Conservation (phyloP, 1,140 invertebrate species). For the Leguminivora glycinivorella region DNA sequence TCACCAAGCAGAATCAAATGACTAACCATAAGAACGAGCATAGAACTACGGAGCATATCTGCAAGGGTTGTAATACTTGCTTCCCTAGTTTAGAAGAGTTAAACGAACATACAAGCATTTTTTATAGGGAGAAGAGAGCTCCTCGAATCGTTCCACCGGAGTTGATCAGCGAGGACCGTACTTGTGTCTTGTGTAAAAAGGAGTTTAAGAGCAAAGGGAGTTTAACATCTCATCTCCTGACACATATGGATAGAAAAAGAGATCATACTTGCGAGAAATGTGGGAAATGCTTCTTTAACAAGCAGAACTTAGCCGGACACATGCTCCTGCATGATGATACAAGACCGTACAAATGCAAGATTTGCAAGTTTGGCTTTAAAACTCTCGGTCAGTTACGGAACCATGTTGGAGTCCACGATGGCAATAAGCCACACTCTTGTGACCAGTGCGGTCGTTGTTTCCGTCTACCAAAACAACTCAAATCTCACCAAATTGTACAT, state of each 20-base stretch:
- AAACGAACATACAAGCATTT: slow-evolving; percentile 35
- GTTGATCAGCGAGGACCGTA: slow-evolving; percentile 49
- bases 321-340: slow-evolving; percentile 83
- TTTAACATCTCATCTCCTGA: slow-evolving; percentile 56
- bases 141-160: slow-evolving; percentile 36
- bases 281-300: slow-evolving; percentile 66
- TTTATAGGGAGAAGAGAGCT: slow-evolving; percentile 30
- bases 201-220: slow-evolving; percentile 56
- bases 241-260: slow-evolving; percentile 58
- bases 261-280: slow-evolving; percentile 67
- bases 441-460: slow-evolving; percentile 87
- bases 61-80: slow-evolving; percentile 40
- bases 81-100: slow-evolving; percentile 38
- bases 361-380: slow-evolving; percentile 82
- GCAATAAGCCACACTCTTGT: slow-evolving; percentile 87
- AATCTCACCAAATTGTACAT: slow-evolving; percentile 81
- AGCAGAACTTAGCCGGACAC: slow-evolving; percentile 74
- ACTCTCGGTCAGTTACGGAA: slow-evolving; percentile 60
- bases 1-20: slow-evolving; percentile 25
- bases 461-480: slow-evolving; percentile 74
- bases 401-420: slow-evolving; percentile 83
- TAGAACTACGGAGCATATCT: slow-evolving; percentile 32
- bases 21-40: slow-evolving; percentile 36
- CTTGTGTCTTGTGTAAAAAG: slow-evolving; percentile 62
- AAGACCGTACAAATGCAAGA: slow-evolving; percentile 86